A percentile compares a stretch with the other conserved stretches of the same genome.
phyloP scores from a whole-genome alignment of 2,888 invertebrate species.

The Stratiomys singularior region DNA sequence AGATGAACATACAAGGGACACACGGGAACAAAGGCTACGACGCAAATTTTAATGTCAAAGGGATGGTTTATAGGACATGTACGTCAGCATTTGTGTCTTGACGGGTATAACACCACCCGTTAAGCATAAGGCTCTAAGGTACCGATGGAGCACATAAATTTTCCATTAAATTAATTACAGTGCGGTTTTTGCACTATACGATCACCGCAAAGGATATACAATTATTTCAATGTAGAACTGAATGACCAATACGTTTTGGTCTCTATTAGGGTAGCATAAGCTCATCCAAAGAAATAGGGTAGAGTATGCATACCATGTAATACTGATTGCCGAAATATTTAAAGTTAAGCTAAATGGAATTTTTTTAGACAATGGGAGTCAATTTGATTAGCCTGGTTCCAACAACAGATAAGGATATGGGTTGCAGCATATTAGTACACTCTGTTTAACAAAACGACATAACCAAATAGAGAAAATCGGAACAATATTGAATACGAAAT shows the following conservation, averaged over 20 bases:
- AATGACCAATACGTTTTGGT: slow-evolving; percentile 16
- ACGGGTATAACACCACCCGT: neutral
- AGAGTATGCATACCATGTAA: no score
- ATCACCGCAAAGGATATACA: slow-evolving; percentile 30
- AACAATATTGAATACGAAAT: no score
- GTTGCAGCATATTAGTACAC: no score
- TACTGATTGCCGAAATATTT: no score
- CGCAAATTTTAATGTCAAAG: slow-evolving; percentile 26
- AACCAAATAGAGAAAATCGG: no score
- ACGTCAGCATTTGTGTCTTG: slow-evolving; percentile 32
- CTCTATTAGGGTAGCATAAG: neutral
- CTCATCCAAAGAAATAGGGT: neutral
- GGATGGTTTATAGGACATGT: slow-evolving; percentile 26
- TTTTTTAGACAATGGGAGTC: no score
- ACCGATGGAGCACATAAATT: slow-evolving; percentile 41
- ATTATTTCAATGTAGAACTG: slow-evolving; percentile 36
- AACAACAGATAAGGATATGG: no score
- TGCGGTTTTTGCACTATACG: slow-evolving; percentile 39
- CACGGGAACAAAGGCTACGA: neutral
- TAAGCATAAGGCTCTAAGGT: slow-evolving; percentile 25
- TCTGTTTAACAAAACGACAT: no score
- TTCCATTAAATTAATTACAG: slow-evolving; percentile 48
- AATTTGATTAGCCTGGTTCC: no score
- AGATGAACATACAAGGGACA: neutral
- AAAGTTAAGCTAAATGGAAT: no score